A percentile compares a stretch with the other conserved stretches of the same genome.
These are phyloP conservation scores for Cephus pygmeus DNA, from an alignment of 2,888 invertebrate species.

Conservation along the genomic window DNA sequence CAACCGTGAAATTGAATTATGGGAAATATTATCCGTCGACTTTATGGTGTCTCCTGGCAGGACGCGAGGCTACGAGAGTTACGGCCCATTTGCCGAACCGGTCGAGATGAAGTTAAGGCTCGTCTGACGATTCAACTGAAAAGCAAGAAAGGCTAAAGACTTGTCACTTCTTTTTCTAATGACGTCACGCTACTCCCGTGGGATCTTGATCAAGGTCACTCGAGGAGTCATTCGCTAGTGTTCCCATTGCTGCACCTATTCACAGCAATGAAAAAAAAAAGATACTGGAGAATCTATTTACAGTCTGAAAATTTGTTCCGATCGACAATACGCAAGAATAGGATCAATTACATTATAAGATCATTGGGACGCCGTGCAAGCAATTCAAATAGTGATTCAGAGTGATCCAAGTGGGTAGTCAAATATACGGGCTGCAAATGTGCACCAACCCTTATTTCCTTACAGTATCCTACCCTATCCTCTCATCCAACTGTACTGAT, in stretches of 20 bases:
- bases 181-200: not conserved
- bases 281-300: not conserved
- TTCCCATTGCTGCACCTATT: not conserved
- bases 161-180: not conserved
- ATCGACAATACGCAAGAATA: not conserved
- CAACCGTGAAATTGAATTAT: not conserved
- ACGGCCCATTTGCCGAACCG: not conserved
- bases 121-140: not conserved
- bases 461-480: not conserved
- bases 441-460: not conserved
- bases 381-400: not conserved
- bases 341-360: not conserved
- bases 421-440: slow-evolving; percentile 5
- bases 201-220: not conserved
- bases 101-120: not conserved
- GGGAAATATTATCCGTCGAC: not conserved
- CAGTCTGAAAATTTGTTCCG: not conserved
- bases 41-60: not conserved
- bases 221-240: not conserved
- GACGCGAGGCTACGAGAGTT: not conserved
- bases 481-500: not conserved
- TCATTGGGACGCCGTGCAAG: not conserved
- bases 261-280: not conserved
- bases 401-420: not conserved
- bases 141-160: not conserved